Evolutionary conservation across 1,140 invertebrate species (phyloP).

Genomic region (Apis florea): DNA sequence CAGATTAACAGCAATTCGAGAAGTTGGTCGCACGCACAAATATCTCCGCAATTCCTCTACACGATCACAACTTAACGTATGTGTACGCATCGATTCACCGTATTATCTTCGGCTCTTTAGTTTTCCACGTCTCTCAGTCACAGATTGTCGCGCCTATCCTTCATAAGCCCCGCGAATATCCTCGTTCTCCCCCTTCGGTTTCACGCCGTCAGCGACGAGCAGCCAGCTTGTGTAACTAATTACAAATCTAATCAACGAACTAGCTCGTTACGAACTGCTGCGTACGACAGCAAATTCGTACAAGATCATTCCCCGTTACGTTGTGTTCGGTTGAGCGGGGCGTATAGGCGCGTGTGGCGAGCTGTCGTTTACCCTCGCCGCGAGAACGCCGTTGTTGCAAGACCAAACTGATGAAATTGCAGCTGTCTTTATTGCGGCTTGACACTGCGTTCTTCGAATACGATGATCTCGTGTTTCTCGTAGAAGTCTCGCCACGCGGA

Average conservation of each 20-base stretch:
- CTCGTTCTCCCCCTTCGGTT: constrained; percentile 3
- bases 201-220: background rate
- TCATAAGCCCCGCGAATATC: background rate
- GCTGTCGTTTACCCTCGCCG: background rate
- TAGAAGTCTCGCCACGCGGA: too few relatives aligned
- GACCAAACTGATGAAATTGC: background rate
- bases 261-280: constrained; percentile 40
- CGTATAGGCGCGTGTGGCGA: background rate
- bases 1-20: constrained; percentile 20
- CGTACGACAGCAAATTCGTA: constrained; percentile 40
- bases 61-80: background rate
- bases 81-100: constrained; percentile 1
- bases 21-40: background rate
- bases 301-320: constrained; percentile 53
- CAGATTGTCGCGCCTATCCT: background rate
- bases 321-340: too few relatives aligned
- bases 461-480: background rate
- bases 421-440: background rate
- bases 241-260: constrained; percentile 60
- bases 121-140: background rate
- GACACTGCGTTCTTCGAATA: background rate
- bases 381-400: background rate
- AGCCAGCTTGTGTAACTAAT: constrained; percentile 34
- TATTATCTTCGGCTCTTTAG: constrained; percentile 28
- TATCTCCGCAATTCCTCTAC: background rate